Base-by-base conservation (phyloP, 1,140 invertebrate species). In the Drosophila kanapiae region DNA sequence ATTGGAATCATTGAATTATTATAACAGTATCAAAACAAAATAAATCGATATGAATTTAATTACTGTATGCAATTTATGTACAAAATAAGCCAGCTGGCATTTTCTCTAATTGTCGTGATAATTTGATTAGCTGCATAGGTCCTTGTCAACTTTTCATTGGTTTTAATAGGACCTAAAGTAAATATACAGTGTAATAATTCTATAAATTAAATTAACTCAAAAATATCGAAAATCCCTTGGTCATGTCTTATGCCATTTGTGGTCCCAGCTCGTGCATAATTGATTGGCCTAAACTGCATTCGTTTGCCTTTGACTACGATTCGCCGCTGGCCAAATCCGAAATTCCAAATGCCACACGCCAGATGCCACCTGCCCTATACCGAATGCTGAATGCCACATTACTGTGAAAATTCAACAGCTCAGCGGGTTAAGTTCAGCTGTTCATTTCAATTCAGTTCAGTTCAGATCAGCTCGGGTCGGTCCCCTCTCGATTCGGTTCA, bases 221-320 rank as follows among this genome's bases (percentile, higher is more conserved):
- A 38, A 38, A 10, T 40, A 4, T 14, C 9, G 1, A 3, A 61
- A 43, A 62, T 33, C 49, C 18, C 29, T 16, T n/a, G 14, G 60
- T 18, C 11, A 14, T 18, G 11, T 14, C 18, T 27, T 27, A 13
- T 42, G 33, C 8, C 40, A 47, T 48, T 59, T 49, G n/a, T 70
- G 37, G 29, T 68, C 29, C 29, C 45, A 40, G 53, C n/a, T 31
- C 29, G 23, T 49, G 45, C 45, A 72, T 60, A 72, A 72, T 72
- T 72, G 70, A 72, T 60, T 72, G 49, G 62, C 49, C 45, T 29
- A 43, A 77, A 56, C 63, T 61, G 64, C 48, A 51, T 57, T 57
- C 43, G 42, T 37, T 58, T 29, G 27, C 61, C 62, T 16, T 49
- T 18, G 61, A 72, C 51, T 54, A 8, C 47, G 23, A 40, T 35